Base-by-base conservation (phyloP, 2,113 vertebrate species). In the Callopanchax toddi region DNA sequence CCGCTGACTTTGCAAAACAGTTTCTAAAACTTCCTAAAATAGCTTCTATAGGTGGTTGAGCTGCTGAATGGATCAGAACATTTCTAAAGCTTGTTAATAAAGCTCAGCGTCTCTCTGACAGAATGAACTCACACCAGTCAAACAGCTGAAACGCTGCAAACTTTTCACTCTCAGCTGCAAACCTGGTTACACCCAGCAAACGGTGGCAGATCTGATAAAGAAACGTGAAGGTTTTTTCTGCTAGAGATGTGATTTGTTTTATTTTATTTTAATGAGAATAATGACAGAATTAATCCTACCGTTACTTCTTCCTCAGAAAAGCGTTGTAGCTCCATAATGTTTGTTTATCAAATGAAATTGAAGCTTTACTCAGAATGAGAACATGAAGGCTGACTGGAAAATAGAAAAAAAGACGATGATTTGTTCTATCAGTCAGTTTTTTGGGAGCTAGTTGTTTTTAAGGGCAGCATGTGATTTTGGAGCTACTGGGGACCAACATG, bases 1-100 rank as follows among this genome's bases (percentile, higher is more conserved):
- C 50, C 29, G 37, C 26, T 11, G 51, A 69, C 26, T 59, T 56
- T 12, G 17, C 8, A n/a, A 50, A 67, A 56, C 20, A 46, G 57
- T 55, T 61, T 68, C 20, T 43, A 36, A 59, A 20, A 55, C 32
- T 1, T 6, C 5, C n/a, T 46, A 29, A 59, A n/a, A 55, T 32
- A 39, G 37, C 11, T 39, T n/a, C n/a, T n/a, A 18, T n/a, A n/a
- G 16, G 5, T n/a, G 5, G 16, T 8, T 43, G 40, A 17, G 15
- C 17, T n/a, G 17, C 17, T 43, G 69, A 36, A 18, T 22, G 9
- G 26, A 21, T 42, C n/a, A 21, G 22, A 20, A 12, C 11, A 44
- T 23, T 15, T n/a, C 5, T 40, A 20, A 56, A 29, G 0, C 22
- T 49, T 32, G 20, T 0, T 26, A 15, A n/a, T 22, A 9, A 22